A percentile compares a stretch with the other conserved stretches of the same genome.
phyloP scores from a whole-genome alignment of 2,797 vertebrate species.

The Manis crassicaudata region DNA sequence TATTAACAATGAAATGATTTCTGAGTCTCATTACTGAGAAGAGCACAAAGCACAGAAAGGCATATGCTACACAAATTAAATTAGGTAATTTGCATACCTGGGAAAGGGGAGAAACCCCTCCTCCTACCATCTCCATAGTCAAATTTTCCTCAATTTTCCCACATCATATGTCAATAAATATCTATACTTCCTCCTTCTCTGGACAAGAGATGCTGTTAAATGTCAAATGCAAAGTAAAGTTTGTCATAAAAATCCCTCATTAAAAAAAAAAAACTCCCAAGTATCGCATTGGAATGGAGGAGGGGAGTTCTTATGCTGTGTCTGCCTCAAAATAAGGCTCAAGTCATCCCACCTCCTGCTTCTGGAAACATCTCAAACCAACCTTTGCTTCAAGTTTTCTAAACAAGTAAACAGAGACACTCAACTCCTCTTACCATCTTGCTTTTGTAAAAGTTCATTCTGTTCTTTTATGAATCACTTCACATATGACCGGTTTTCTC shows the following conservation, averaged over 20 bases:
- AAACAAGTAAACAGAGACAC: neutral
- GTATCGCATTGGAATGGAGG: slow-evolving; percentile 46
- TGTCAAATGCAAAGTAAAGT: slow-evolving; percentile 84
- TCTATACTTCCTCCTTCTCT: slow-evolving; percentile 79
- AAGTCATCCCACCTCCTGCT: neutral
- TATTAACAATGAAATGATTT: slow-evolving; percentile 74
- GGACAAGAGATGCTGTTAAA: slow-evolving; percentile 83
- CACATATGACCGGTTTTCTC: neutral
- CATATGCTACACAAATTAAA: slow-evolving; percentile 72
- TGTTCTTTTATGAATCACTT: neutral
- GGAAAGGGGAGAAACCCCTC: slow-evolving; percentile 8
- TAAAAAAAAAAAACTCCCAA: slow-evolving; percentile 71
- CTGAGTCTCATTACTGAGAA: slow-evolving; percentile 73
- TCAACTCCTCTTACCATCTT: neutral
- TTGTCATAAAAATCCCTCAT: slow-evolving; percentile 84
- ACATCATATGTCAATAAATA: slow-evolving; percentile 80
- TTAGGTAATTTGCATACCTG: slow-evolving; percentile 69
- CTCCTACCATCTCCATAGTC: slow-evolving; percentile 66
- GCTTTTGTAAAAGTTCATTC: slow-evolving; percentile 28
- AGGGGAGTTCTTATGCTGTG: neutral
- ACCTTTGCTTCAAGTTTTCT: slow-evolving; percentile 36
- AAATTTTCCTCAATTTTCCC: slow-evolving; percentile 77
- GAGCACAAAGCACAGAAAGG: slow-evolving; percentile 63
- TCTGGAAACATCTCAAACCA: slow-evolving; percentile 13
- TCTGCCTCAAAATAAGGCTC: neutral